A percentile compares a stretch with the other conserved stretches of the same genome.
Evolutionary conservation across 2,888 invertebrate genomes (phyloP).

Genomic region (Spodoptera picta): DNA sequence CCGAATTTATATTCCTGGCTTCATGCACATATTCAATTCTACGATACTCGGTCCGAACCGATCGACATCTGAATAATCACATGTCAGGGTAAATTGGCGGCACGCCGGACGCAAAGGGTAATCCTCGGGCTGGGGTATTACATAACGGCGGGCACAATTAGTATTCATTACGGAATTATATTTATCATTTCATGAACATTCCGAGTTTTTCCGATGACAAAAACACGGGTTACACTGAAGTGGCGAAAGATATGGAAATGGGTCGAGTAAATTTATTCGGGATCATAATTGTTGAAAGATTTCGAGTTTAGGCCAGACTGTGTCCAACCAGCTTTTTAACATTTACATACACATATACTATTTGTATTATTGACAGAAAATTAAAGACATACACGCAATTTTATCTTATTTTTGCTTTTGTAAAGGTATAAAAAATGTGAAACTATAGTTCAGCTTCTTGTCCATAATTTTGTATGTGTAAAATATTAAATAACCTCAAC

Average conservation of each 20-base stretch:
- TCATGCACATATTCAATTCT: conserved; percentile 60
- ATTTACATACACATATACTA: conserved; percentile 6
- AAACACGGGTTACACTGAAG: conserved; percentile 32
- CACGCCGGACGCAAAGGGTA: conserved; percentile 37
- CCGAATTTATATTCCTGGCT: conserved; percentile 61
- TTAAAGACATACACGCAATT: no score
- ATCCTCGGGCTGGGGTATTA: conserved; percentile 36
- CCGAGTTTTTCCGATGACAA: conserved; percentile 25
- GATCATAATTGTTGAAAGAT: conserved; percentile 49
- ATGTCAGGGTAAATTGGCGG: conserved; percentile 56
- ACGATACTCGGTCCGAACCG: conserved; percentile 45
- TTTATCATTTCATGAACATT: conserved; percentile 34
- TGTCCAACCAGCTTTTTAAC: conserved; percentile 24
- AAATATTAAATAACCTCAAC: no score
- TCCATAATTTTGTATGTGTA: no score
- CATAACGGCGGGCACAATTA: conserved; percentile 41
- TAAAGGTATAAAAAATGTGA: no score
- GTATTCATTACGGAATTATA: conserved; percentile 43
- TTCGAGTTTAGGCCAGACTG: conserved; percentile 19
- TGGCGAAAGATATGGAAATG: conserved; percentile 37
- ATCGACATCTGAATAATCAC: conserved; percentile 64
- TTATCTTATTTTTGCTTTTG: no score
- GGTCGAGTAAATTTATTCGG: conserved; percentile 34
- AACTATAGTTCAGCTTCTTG: no score
- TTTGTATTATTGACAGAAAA: no score